A percentile compares a stretch with the other conserved stretches of the same genome.
Evolutionary conservation across 2,797 vertebrate species (phyloP).

Genomic region (Notamacropus eugenii): DNA sequence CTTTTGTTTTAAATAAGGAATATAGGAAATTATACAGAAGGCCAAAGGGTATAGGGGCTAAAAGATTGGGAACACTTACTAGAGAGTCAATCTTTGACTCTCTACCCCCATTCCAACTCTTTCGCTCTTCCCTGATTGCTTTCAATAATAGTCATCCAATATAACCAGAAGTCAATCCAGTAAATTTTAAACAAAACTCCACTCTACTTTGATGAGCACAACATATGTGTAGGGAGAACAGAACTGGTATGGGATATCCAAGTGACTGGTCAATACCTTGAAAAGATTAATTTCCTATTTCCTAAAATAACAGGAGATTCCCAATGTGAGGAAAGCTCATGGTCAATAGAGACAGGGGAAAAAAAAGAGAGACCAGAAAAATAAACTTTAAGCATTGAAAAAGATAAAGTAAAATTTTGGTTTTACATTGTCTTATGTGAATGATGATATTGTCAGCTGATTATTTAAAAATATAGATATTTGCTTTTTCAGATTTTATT

Average conservation of each 20-base stretch:
- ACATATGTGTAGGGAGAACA: background rate
- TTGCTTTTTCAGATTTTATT: background rate
- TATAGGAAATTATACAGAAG: background rate
- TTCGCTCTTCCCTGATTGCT: background rate
- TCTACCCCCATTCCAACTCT: background rate
- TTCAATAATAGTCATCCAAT: background rate
- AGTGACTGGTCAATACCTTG: background rate
- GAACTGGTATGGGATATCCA: background rate
- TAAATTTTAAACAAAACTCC: background rate
- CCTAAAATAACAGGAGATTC: background rate
- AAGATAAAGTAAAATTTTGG: background rate
- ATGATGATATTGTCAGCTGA: background rate
- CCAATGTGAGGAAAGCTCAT: background rate
- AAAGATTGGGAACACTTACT: background rate
- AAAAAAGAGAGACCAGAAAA: background rate
- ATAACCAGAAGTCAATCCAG: background rate
- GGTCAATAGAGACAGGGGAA: background rate
- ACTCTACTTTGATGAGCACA: background rate
- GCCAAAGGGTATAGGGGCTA: background rate
- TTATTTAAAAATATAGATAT: background rate
- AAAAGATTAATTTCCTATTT: background rate
- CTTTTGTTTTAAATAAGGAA: background rate
- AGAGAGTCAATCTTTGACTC: background rate
- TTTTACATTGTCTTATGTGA: background rate
- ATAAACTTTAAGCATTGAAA: background rate